These are phyloP conservation scores for Haemorhous mexicanus DNA, from an alignment of 2,113 vertebrate species.

Conservation along the genomic window DNA sequence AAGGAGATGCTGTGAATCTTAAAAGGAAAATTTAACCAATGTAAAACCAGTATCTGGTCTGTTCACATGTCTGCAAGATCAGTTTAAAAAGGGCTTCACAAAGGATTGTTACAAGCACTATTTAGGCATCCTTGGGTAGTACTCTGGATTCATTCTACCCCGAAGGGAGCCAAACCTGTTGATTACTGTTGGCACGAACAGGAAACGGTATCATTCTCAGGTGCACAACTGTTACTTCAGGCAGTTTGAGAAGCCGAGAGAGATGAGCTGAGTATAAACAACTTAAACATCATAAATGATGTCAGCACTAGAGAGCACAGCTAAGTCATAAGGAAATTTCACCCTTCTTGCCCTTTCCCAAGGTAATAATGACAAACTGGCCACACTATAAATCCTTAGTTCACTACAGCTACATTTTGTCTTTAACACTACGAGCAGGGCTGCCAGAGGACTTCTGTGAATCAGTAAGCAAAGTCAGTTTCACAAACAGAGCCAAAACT, in stretches of 20 bases:
- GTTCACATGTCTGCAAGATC: background rate
- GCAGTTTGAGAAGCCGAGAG: background rate
- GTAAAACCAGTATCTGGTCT: background rate
- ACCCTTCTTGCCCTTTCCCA: background rate
- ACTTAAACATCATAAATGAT: background rate
- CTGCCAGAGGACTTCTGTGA: background rate
- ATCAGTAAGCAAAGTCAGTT: background rate
- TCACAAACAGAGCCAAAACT: background rate
- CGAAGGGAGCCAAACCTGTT: background rate
- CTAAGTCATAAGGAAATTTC: background rate
- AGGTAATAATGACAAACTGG: fast-evolving
- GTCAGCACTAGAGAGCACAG: background rate
- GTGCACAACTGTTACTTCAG: background rate
- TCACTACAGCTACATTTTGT: background rate
- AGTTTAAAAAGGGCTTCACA: background rate
- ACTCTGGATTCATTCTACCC: background rate
- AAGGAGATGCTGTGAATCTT: background rate
- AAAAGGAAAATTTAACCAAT: background rate
- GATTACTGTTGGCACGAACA: background rate
- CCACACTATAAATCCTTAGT: background rate
- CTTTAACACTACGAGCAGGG: background rate
- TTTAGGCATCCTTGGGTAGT: background rate
- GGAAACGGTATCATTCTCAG: background rate
- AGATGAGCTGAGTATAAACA: background rate
- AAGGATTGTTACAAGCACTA: background rate